Evolutionary conservation across 1,140 invertebrate genomes (phyloP).

Genomic region (Rhysida immarginata): DNA sequence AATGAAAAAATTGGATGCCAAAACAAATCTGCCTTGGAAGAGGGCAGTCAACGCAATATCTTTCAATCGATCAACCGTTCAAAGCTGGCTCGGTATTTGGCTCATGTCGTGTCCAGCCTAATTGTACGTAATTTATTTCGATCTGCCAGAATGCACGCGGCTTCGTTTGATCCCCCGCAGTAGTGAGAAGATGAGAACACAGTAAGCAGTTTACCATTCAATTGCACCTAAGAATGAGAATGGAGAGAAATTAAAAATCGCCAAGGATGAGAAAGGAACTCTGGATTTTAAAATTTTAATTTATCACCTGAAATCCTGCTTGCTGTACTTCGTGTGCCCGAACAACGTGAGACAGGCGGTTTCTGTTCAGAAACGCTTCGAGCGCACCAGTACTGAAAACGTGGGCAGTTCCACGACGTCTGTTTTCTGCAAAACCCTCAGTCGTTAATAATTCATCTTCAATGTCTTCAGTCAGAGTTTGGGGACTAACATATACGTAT

Average conservation of each 20-base stretch:
- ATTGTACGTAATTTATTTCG: slow-evolving; percentile 38
- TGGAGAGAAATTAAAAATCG: no score
- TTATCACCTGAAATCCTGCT: slow-evolving; percentile 46
- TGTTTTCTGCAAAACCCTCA: slow-evolving; percentile 51
- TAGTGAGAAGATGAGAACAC: slow-evolving; percentile 52
- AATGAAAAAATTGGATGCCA: no score
- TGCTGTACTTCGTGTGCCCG: slow-evolving; percentile 55
- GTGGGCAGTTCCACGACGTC: slow-evolving; percentile 49
- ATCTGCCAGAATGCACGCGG: slow-evolving; percentile 45
- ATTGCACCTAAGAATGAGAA: slow-evolving; percentile 35
- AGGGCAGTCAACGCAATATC: no score
- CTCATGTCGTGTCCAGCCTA: slow-evolving; percentile 36
- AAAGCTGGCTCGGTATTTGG: no score
- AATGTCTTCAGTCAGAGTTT: slow-evolving; percentile 36
- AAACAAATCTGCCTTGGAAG: no score
- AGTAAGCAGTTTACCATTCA: slow-evolving; percentile 45
- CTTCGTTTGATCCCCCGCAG: slow-evolving; percentile 46
- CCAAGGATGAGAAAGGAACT: no score
- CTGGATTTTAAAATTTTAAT: no score
- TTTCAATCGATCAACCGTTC: no score
- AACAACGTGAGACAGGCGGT: slow-evolving; percentile 48
- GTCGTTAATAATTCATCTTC: slow-evolving; percentile 38
- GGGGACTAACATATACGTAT: no score
- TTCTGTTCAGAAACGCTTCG: slow-evolving; percentile 43
- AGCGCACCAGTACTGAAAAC: slow-evolving; percentile 49